Evolutionary conservation across 1,140 invertebrate species (phyloP).

Genomic region (Megathymus violae): DNA sequence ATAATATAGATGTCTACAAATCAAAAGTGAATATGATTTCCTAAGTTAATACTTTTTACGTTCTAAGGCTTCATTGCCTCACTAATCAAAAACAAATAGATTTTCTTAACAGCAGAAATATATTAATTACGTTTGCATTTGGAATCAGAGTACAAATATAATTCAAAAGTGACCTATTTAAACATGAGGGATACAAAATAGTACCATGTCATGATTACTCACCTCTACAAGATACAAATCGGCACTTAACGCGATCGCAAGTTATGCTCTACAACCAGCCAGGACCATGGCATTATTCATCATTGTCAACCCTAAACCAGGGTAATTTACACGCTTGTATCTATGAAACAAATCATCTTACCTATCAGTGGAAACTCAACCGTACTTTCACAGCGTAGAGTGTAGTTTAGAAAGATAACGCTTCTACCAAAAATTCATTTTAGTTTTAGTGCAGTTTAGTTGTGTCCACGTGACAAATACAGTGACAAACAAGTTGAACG

Average conservation of each 20-base stretch:
- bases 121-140: no score
- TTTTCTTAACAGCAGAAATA: no score
- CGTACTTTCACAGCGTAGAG: background rate
- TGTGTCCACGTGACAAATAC: slow-evolving; percentile 23
- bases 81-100: no score
- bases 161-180: background rate
- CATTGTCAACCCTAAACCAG: slow-evolving; percentile 25
- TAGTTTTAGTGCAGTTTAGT: slow-evolving; percentile 7
- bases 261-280: no score
- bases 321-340: slow-evolving; percentile 30
- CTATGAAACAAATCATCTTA: slow-evolving; percentile 11
- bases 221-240: slow-evolving; percentile 14
- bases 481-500: slow-evolving; percentile 27
- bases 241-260: no score
- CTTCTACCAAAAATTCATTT: slow-evolving; percentile 1
- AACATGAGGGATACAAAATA: background rate
- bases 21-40: no score
- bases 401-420: background rate
- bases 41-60: no score
- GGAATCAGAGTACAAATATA: no score
- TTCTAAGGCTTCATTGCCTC: no score
- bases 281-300: slow-evolving; percentile 14
- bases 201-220: background rate
- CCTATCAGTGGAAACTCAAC: background rate
- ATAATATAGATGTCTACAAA: no score